Evolutionary conservation across 2,113 vertebrate species (phyloP), one percentile per base, ranked within the genome.

Genomic region (Pachycephala philippinensis): DNA sequence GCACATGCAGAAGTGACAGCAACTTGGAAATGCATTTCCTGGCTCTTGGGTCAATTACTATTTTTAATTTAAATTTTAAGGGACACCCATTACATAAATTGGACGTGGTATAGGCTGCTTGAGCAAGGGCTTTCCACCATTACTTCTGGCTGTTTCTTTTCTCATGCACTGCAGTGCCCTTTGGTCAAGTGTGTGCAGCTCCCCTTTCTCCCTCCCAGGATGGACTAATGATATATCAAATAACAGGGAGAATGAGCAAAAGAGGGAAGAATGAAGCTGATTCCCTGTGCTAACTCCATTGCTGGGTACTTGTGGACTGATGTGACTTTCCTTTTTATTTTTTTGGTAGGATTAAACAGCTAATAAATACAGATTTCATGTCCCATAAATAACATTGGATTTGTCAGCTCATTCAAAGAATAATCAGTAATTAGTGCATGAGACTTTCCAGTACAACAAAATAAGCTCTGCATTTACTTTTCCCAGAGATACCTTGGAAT

Each of bases 31-130:
- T 22, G 11, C 0, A 0, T 61, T 85, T 84, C 47, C 27, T 37
- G 37, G 24, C 60, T 81, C 45, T 60, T 16, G 4, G 26, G 33
- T 52, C 61, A 76, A 37, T 4, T 10, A 28, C 3, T 56, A 19
- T 1, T 57, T 80, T 65, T 42, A n/a, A 39, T 65, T 93, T 84
- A 30, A 13, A 40, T 57, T 75, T 65, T 49, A 66, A 77, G 26
- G 30, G 37, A 47, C 2, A 3, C 13, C 22, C 31, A 60, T 26
- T 21, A 5, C 3, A 5, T 22, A 52, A 87, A 28, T 5, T 66
- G 50, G n/a, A 72, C 0, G 0, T 10, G 35, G 47, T 8, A 13
- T 0, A 45, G 33, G 52, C 5, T 75, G 26, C 57, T 63, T 28
- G 27, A 56, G 53, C 3, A 1, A 72, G 63, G 37, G 28, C 10